These are phyloP conservation scores for Chironex yamaguchii DNA, from an alignment of 30 jellyfish, hydroid and myxozoan genomes.

Conservation along the genomic window DNA sequence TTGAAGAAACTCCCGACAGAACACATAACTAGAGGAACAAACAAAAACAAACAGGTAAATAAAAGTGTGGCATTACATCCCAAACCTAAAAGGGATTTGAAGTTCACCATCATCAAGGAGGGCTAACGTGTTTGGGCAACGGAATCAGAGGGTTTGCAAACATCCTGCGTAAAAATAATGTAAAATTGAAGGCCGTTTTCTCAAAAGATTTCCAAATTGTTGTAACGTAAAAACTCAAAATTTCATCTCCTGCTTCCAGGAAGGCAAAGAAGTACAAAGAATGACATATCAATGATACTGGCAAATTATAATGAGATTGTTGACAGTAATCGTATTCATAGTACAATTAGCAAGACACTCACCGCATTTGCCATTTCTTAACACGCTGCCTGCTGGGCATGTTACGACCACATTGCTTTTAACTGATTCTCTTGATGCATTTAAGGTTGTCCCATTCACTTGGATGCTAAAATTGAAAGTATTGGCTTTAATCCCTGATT, in stretches of 20 bases:
- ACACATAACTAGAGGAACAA: conserved; percentile 67
- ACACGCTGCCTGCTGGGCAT: conserved; percentile 41
- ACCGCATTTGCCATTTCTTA: conserved; percentile 57
- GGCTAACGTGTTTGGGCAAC: too few relatives aligned
- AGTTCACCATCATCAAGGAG: too few relatives aligned
- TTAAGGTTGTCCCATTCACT: conserved; percentile 11
- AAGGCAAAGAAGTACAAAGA: too few relatives aligned
- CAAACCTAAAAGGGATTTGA: neutral
- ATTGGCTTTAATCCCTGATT: conserved; percentile 6
- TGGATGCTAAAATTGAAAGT: neutral
- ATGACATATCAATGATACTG: too few relatives aligned
- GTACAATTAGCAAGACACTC: too few relatives aligned
- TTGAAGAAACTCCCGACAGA: conserved; percentile 79
- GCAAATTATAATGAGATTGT: conserved; percentile 32
- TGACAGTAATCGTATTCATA: conserved; percentile 36
- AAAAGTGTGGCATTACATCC: neutral
- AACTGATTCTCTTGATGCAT: neutral
- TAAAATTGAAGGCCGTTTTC: too few relatives aligned
- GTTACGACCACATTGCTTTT: neutral
- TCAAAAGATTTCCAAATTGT: too few relatives aligned
- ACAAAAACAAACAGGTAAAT: neutral
- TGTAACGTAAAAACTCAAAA: too few relatives aligned
- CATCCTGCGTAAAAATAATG: too few relatives aligned
- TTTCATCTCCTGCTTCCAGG: too few relatives aligned
- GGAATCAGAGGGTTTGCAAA: too few relatives aligned